Evolutionary conservation across 2,888 invertebrate species (phyloP).

Genomic region (Calameuta filiformis): DNA sequence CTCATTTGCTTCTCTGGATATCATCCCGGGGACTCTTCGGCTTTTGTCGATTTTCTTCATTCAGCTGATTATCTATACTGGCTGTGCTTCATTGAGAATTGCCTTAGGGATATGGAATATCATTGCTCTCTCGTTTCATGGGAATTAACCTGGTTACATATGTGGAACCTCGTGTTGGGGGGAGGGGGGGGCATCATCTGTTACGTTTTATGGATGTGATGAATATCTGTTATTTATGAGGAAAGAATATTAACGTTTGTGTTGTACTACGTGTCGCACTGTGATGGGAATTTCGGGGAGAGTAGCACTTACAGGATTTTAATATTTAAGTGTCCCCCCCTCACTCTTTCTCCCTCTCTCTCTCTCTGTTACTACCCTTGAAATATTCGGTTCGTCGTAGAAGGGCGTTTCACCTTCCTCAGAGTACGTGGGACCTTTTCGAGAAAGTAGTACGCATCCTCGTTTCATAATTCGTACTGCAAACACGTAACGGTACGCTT

Average conservation of each 20-base stretch:
- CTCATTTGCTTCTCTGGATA: background rate
- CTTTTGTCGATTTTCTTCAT: background rate
- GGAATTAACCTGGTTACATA: background rate
- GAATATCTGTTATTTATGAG: background rate
- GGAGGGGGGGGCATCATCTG: background rate
- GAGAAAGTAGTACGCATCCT: slow-evolving; percentile 43
- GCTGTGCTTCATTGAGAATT: background rate
- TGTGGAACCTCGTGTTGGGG: background rate
- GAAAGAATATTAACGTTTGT: background rate
- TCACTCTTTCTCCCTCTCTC: background rate
- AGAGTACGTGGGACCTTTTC: slow-evolving; percentile 25
- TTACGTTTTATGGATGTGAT: background rate
- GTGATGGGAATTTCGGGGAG: background rate
- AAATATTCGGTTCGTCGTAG: slow-evolving; percentile 13
- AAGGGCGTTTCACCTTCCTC: slow-evolving; percentile 22
- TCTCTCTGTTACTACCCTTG: slow-evolving; percentile 9
- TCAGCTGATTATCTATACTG: background rate
- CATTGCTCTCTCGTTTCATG: background rate
- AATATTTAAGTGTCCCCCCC: background rate
- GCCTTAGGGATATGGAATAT: background rate
- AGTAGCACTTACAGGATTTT: background rate
- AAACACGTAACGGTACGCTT: slow-evolving; percentile 39
- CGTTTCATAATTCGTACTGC: slow-evolving; percentile 38
- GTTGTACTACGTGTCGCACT: background rate
- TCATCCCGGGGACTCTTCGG: background rate